Conservation (phyloP, 2,113 vertebrate genomes). For the Burhinus bistriatus region DNA sequence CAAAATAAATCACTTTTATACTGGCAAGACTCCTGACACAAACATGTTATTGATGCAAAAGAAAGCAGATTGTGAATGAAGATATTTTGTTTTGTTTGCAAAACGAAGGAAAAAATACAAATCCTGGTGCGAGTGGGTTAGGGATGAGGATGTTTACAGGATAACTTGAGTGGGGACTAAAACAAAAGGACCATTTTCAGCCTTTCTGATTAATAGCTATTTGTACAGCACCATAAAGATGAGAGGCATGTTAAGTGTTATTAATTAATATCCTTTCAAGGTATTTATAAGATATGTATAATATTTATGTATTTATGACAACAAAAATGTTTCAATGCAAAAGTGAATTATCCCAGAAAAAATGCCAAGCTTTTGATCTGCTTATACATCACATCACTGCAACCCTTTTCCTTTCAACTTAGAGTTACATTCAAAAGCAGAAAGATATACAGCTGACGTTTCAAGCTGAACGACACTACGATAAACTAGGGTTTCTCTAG, state of each 20-base stretch:
- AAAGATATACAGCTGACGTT: conserved; percentile 80
- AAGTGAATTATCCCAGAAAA: conserved; percentile 67
- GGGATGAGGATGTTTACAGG: conserved; percentile 6
- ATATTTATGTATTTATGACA: conserved; percentile 70
- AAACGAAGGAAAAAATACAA: neutral
- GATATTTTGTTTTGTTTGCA: neutral
- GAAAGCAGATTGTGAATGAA: neutral
- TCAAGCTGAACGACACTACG: conserved; percentile 76
- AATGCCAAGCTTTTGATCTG: conserved; percentile 78
- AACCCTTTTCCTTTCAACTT: conserved; percentile 77
- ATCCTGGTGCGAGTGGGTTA: neutral
- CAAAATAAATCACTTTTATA: neutral
- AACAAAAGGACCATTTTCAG: conserved; percentile 17
- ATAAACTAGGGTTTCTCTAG: conserved; percentile 79
- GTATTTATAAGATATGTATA: conserved; percentile 34
- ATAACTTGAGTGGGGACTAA: conserved; percentile 15
- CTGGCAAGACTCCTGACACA: neutral
- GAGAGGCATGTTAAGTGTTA: conserved; percentile 34
- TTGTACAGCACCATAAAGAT: conserved; percentile 10
- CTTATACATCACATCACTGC: conserved; percentile 70
- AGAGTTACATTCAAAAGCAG: conserved; percentile 71
- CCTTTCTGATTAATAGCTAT: conserved; percentile 34
- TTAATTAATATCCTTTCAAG: conserved; percentile 32
- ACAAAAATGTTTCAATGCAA: conserved; percentile 71
- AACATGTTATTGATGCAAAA: neutral